Base-by-base conservation (phyloP, 2,888 invertebrate genomes). In the Ecliptopera silaceata region DNA sequence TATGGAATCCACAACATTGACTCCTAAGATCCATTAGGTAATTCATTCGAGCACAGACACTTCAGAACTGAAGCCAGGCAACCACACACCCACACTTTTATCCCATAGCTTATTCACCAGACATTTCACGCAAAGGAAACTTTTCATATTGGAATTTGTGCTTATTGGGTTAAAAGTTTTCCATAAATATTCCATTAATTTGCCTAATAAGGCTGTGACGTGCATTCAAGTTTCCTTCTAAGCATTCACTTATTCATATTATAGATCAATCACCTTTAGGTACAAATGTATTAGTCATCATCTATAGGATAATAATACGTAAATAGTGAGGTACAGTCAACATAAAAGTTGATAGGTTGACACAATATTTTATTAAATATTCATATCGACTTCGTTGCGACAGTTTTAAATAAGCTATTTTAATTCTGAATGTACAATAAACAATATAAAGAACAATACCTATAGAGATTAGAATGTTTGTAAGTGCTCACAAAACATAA, bases 151-250 rank as follows among this genome's bases (percentile, higher is more conserved):
- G 60, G 55, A 72, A 68, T 68, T 68, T 61, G 48, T 56, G 66
- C 50, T 55, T 63, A 66, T 65, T 60, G 47, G 57, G 45, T 43
- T 42, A 60, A 68, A 77, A 79, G 46, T 59, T 75, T 80, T 80
- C 80, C 80, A 75, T 70, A 51, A 65, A 65, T 64, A 75, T 74
- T 67, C 75, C 74, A 68, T 70, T 63, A 11, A 48, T 46, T 20
- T 53, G 43, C 42, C 50, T 26, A 26, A 26, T 47, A 34, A 39
- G 31, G 36, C 20, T 13, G 51, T 63, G 61, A 63, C 61, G 61
- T 49, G 42, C 29, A 54, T 51, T 38, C 36, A 51, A 50, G 49
- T 55, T 61, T 38, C 47, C 43, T 48, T 52, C 32, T 42, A 50
- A 53, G 47, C 45, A 42, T 26, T 18, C 11, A 15, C 13, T 15